Evolutionary conservation across 2,113 vertebrate species (phyloP), one percentile per base, ranked within the genome.

Genomic region (Suricata suricatta): DNA sequence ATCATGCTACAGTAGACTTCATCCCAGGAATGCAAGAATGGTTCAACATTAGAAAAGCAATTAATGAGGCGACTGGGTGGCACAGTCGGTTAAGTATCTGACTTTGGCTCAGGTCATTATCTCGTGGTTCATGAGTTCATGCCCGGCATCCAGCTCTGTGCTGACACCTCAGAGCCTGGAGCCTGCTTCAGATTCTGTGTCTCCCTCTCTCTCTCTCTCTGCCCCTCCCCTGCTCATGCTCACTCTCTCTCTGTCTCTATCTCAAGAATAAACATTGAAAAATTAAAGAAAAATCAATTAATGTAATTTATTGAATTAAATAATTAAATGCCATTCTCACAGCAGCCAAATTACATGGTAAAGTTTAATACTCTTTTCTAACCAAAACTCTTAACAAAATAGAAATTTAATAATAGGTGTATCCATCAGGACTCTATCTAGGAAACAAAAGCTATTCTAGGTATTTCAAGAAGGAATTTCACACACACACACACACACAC

Each of bases 11-110:
- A 97, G 29, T 88, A 93, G 15, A 17, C 57, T 95, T 89, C 68
- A 95, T 90, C 64, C 14, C 57, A 96, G 68, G 90, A 97, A 82
- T 74, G 27, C 19, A 96, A 69, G 63, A 93, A 89, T n/a, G 12
- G 7, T 47, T 96, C 84, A 97, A 81, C 13, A 47, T 93, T 86
- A 90, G 21, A 83, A 96, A 94, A 87, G 90, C 31, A 25, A 54
- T 54, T 54, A 54, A 54, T 54, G 52, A 16, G 52, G 52, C 15
- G 16, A 15, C 52, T 54, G 15, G 52, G 52, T 54, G 52, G 52
- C 52, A 5, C 52, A 54, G 52, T 15, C 16, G 15, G 52, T 54
- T 54, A 54, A 5, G 14, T 3, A 16, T 54, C 52, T 17, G 52
- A 17, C 16, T 54, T 54, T 1, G 1, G 16, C 52, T 54, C 52